Conservation (phyloP, 2,797 vertebrate genomes). For the Anguilla obscura region DNA sequence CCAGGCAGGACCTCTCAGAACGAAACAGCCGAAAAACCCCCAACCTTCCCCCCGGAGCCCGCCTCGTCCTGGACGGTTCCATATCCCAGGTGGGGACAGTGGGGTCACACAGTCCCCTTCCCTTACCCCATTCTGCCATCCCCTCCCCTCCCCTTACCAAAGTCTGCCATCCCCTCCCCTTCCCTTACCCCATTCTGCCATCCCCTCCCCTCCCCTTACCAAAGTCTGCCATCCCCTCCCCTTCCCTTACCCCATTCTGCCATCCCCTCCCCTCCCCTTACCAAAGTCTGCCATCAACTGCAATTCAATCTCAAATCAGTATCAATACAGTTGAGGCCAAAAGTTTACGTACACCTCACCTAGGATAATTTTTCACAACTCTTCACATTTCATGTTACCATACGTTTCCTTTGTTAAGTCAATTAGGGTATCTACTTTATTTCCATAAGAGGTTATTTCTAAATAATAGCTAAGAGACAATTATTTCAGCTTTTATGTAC, state of each 20-base stretch:
- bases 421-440: too few species aligned
- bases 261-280: too few species aligned
- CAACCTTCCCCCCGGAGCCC: conserved; percentile 75
- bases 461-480: too few species aligned
- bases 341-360: too few species aligned
- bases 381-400: too few species aligned
- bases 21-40: conserved; percentile 91
- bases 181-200: neutral
- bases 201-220: neutral
- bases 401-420: too few species aligned
- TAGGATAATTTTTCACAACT: too few species aligned
- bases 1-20: conserved; percentile 83
- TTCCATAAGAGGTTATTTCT: too few species aligned
- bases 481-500: too few species aligned
- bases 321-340: neutral
- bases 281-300: too few species aligned
- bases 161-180: neutral
- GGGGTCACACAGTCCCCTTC: neutral
- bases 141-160: neutral
- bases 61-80: conserved; percentile 85
- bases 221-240: neutral
- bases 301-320: neutral
- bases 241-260: neutral
- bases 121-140: neutral
- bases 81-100: conserved; percentile 83